Conservation (phyloP, 2,113 vertebrate genomes). For the Ciconia stormi region DNA sequence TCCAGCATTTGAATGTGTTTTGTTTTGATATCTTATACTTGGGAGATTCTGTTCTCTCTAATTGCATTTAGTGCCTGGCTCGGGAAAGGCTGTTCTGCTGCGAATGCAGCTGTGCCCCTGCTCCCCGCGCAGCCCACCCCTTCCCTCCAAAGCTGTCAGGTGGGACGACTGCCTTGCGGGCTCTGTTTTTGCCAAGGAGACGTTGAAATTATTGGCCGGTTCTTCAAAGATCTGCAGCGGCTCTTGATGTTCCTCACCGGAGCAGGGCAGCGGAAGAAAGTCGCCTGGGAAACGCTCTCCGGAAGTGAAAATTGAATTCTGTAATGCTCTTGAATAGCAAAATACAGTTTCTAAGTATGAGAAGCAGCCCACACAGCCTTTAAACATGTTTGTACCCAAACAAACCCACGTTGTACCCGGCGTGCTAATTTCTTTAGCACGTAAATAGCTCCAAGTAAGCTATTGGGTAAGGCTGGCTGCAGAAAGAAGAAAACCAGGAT, state of each 20-base stretch:
- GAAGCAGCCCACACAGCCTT: conserved; percentile 48
- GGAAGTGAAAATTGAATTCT: conserved; percentile 38
- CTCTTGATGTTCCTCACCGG: conserved; percentile 37
- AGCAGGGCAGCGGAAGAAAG: conserved; percentile 48
- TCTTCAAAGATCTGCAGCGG: conserved; percentile 46
- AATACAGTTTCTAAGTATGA: neutral
- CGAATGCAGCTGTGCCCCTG: neutral
- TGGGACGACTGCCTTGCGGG: neutral
- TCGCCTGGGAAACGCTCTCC: conserved; percentile 29
- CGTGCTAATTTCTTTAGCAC: neutral
- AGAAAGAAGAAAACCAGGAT: neutral
- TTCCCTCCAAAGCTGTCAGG: neutral
- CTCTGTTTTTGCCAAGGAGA: conserved; percentile 42
- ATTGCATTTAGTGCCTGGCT: neutral
- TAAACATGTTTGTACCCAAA: neutral
- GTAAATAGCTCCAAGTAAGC: neutral
- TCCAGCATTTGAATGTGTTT: neutral
- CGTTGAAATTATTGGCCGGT: neutral
- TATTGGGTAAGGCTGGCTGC: neutral
- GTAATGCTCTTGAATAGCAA: conserved; percentile 6
- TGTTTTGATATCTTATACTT: neutral
- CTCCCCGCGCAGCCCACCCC: neutral
- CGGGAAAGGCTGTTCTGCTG: neutral
- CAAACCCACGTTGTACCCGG: conserved; percentile 34
- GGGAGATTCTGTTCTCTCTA: neutral